Conservation (phyloP, 2,888 invertebrate genomes). For the Galeopsomyia nigrocyanea region DNA sequence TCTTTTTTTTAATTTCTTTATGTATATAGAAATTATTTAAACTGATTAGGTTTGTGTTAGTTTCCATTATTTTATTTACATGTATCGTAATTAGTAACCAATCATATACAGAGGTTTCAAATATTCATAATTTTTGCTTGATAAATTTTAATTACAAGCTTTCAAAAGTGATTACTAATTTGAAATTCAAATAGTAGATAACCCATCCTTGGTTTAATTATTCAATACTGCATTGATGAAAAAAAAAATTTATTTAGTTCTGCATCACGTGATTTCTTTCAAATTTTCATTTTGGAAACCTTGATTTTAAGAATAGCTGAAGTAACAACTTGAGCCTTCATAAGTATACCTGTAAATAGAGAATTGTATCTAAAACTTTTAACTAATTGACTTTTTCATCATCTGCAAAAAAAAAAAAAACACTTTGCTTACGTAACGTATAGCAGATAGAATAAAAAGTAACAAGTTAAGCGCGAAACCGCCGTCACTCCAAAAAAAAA, state of each 20-base stretch:
- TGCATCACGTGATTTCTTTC: not conserved
- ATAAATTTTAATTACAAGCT: no score
- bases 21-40: no score
- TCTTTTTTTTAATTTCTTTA: no score
- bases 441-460: slow-evolving; percentile 11
- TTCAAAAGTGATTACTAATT: no score
- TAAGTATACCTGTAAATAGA: slow-evolving; percentile 36
- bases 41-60: no score
- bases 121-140: no score
- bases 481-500: not conserved
- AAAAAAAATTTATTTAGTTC: slow-evolving; percentile 11
- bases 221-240: slow-evolving; percentile 8
- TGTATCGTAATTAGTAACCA: no score
- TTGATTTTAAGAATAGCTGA: slow-evolving; percentile 14
- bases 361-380: slow-evolving; percentile 3
- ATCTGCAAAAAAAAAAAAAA: slow-evolving; percentile 17
- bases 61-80: no score
- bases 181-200: not conserved
- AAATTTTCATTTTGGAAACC: not conserved
- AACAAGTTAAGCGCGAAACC: slow-evolving; percentile 8
- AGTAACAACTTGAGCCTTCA: slow-evolving; percentile 16
- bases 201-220: slow-evolving; percentile 23
- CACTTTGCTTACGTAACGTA: slow-evolving; percentile 16
- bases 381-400: slow-evolving; percentile 37
- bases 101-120: no score